Base-by-base conservation (phyloP, 2,797 vertebrate genomes). In the Pipistrellus nathusii region DNA sequence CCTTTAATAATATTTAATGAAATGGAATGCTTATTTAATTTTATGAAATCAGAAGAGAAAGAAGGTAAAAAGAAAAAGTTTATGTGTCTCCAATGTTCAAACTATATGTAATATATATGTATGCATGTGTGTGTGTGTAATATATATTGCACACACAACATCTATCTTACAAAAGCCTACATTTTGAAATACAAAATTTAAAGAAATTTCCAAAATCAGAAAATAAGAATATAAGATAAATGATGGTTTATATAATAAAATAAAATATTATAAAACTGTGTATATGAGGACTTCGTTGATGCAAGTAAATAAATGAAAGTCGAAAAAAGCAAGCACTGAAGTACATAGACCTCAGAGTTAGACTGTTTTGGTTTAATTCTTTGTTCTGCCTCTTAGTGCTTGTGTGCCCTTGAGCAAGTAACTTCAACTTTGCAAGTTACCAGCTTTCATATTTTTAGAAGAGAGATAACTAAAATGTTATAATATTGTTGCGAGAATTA, bases 181-280 rank as follows among this genome's bases (percentile, higher is more conserved):
- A 77, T 91, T 94, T 88, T 84, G 53, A 94, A 86, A 10, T 46
- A 55, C 0, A 59, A 68, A 81, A 76, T 53, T 59, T 72, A 73
- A 85, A 59, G 5, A n/a, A 53, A 62, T 55, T 9, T 85, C 1
- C 3, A 35, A 64, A 62, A 71, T 69, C 14, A 88, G 51, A 80
- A 89, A 57, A 78, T 77, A 51, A 51, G 3, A n/a, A 81, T 64
- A 5, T 1, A 75, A 85, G 30, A 55, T 53, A 30, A 76, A 81
- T 76, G 69, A 84, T 53, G 3, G 4, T 21, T 46, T 15, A 51
- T 55, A 35, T 59, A 87, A 84, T 53, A 62, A 62, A 30, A 62
- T 85, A 88, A 62, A 27, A 48, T 46, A 73, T 9, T 30, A 44
- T 75, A 75, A 69, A 71, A 0, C 12, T 68, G 51, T n/a, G 4